Evolutionary conservation across 2,797 vertebrate species (phyloP), one percentile per base, ranked within the genome.

Genomic region (Ptychobarbus kaznakovi): DNA sequence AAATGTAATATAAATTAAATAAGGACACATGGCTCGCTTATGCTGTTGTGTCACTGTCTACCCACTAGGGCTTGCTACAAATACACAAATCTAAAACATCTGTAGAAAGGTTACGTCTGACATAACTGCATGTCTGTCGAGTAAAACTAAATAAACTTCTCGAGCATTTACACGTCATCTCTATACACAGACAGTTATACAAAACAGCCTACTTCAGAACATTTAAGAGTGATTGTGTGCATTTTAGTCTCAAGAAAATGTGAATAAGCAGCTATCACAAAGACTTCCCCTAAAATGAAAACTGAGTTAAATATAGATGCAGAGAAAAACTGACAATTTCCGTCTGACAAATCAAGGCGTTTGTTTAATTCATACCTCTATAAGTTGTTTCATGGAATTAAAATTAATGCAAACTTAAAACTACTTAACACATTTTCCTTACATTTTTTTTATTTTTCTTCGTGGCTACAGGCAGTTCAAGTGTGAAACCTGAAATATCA

Each of bases 61-160:
- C 6, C 58, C 81, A 49, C 28, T 65, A 83, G 81, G 16, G 28
- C 22, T 20, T 72, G 15, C 13, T 46, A 75, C 32, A 75, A 38
- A 75, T 40, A 1, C n/a, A n/a, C 8, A 8, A 81, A 66, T 51
- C 10, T 4, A 32, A 79, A 12, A 49, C 22, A n/a, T 22, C 1
- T 8, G 3, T 25, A 77, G 35, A 77, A 42, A 40, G 35, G 22
- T 40, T 16, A 77, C 2, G 1, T 58, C 6, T 4, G 51, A n/a
- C 35, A 58, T 2, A 32, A 40, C 74, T 35, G 4, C 25, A 56
- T n/a, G 12, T 40, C 22, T n/a, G 13, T 58, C n/a, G 22, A 25
- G 40, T 61, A 58, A n/a, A 58, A 22, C 6, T 8, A 38, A 76
- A n/a, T 51, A 6, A 32, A 74, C 16, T 5, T 73, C 3, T 73